phyloP scores from a whole-genome alignment of 1,140 invertebrate genomes.

The Ceratitis capitata region DNA sequence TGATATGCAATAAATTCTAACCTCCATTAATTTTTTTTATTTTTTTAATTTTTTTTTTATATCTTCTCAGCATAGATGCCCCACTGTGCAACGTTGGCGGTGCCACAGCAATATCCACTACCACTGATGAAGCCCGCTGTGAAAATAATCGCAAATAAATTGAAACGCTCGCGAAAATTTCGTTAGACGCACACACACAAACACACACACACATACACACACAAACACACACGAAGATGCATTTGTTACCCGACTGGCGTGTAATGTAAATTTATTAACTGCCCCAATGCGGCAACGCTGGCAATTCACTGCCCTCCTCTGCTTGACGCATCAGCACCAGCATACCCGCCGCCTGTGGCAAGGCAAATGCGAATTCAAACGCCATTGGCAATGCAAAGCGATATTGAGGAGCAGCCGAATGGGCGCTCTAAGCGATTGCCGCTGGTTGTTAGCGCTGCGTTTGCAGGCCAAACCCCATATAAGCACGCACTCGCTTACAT shows the following conservation, averaged over 20 bases:
- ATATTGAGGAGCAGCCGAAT: neutral
- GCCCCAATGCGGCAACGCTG: neutral
- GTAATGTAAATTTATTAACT: conserved; percentile 37
- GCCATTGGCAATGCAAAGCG: neutral
- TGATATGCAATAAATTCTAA: too few species aligned
- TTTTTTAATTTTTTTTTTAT: neutral
- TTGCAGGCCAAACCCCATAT: neutral
- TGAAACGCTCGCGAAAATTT: conserved; percentile 40
- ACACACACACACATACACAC: conserved; percentile 5
- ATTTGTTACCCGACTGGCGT: neutral
- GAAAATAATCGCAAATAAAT: conserved; percentile 39
- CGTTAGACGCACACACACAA: conserved; percentile 28
- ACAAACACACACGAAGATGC: too few species aligned
- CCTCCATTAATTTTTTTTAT: neutral
- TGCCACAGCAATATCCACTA: neutral
- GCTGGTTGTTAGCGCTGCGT: neutral
- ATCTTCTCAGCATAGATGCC: neutral
- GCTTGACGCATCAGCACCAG: neutral
- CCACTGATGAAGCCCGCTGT: neutral
- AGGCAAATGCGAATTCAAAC: neutral
- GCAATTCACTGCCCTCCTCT: conserved; percentile 10
- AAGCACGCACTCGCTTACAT: neutral
- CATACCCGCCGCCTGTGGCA: neutral
- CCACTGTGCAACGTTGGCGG: conserved; percentile 22
- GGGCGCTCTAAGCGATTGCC: conserved; percentile 8